A percentile compares a stretch with the other conserved stretches of the same genome.
Conservation (phyloP, 2,113 vertebrate species). For the Amphiprion ocellaris region DNA sequence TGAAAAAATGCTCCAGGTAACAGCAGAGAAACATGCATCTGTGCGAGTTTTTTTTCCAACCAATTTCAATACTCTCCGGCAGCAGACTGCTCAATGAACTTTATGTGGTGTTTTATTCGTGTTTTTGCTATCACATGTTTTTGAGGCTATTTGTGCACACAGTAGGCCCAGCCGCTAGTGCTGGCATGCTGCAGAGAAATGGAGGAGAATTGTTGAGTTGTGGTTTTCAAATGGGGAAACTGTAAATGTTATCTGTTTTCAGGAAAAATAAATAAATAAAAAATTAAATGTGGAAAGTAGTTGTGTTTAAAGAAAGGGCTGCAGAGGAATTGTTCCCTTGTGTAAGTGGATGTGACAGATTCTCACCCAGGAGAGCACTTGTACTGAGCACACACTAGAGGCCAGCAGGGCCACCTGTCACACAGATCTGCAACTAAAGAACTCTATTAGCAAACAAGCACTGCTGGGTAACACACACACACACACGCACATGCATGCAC, state of each 20-base stretch:
- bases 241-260: conserved; percentile 37
- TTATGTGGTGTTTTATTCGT: neutral
- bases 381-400: conserved; percentile 74
- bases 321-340: conserved; percentile 65
- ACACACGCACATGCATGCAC: neutral
- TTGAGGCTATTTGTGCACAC: conserved; percentile 13
- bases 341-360: conserved; percentile 82
- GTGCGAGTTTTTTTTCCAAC: conserved; percentile 36
- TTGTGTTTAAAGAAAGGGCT: conserved; percentile 49
- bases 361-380: conserved; percentile 80
- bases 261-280: neutral
- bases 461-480: conserved; percentile 36
- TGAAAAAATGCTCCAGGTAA: conserved; percentile 35
- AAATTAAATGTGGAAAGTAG: conserved; percentile 40
- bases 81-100: conserved; percentile 20
- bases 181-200: conserved; percentile 24
- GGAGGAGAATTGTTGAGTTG: conserved; percentile 3
- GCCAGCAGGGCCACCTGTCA: conserved; percentile 80
- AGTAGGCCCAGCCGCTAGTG: neutral
- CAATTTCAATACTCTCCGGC: conserved; percentile 13
- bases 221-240: conserved; percentile 30
- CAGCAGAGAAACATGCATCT: conserved; percentile 16
- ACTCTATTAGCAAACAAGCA: conserved; percentile 76
- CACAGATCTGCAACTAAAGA: conserved; percentile 78
- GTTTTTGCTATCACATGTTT: conserved; percentile 29